These are phyloP conservation scores for Myiopsitta monachus DNA, from an alignment of 2,113 vertebrate species.

Conservation along the genomic window DNA sequence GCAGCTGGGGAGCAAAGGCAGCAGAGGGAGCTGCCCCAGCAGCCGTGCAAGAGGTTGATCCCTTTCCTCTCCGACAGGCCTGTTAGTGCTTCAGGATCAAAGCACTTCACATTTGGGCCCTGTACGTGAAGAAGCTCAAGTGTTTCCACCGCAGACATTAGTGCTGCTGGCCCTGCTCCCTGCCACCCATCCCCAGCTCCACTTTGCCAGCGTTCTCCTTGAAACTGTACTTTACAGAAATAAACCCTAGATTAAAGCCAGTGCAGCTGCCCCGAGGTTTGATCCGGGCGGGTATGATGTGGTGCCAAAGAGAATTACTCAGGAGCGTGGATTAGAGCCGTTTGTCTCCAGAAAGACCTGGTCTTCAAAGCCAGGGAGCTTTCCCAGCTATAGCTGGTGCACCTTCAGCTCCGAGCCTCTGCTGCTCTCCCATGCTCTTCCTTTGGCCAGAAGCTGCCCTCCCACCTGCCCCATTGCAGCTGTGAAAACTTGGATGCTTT, in stretches of 20 bases:
- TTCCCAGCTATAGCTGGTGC: conserved; percentile 32
- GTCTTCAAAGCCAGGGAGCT: conserved; percentile 61
- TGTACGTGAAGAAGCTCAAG: conserved; percentile 25
- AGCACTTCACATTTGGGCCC: conserved; percentile 46
- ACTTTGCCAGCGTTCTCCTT: neutral
- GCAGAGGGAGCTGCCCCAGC: conserved; percentile 25
- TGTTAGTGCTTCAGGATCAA: conserved; percentile 55
- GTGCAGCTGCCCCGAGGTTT: conserved; percentile 57
- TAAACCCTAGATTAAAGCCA: conserved; percentile 50
- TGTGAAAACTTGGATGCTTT: conserved; percentile 48
- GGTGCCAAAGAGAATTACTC: conserved; percentile 66
- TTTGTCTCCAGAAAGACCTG: conserved; percentile 50
- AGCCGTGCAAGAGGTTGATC: neutral
- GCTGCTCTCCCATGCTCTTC: neutral
- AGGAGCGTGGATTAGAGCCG: conserved; percentile 59
- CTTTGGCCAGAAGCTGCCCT: neutral
- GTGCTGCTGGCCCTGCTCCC: conserved; percentile 5
- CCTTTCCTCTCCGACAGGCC: neutral
- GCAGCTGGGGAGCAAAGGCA: neutral
- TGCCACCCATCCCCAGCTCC: conserved; percentile 35
- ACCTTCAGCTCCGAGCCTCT: conserved; percentile 1
- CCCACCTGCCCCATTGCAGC: neutral
- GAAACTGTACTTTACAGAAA: neutral
- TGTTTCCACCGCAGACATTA: conserved; percentile 4
- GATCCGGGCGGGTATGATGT: conserved; percentile 58